Evolutionary conservation across 1,140 invertebrate species (phyloP).

Genomic region (Orchesella cincta): DNA sequence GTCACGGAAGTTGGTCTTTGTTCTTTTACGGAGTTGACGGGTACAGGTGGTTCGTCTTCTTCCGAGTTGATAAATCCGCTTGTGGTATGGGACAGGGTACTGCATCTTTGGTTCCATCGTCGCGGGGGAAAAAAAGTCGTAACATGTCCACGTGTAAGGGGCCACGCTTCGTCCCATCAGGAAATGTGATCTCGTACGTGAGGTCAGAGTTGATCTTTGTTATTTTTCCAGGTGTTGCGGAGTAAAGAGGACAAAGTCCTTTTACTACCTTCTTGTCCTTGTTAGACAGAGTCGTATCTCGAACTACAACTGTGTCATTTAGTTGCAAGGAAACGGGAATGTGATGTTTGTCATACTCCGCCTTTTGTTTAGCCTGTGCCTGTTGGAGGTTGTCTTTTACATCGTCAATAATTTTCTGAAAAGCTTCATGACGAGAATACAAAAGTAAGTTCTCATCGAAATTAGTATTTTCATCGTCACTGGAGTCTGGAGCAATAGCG

Average conservation of each 20-base stretch:
- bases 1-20: too few relatives aligned
- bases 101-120: too few relatives aligned
- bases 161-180: background rate
- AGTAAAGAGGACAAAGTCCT: background rate
- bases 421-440: background rate
- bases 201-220: background rate
- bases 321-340: background rate
- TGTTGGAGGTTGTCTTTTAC: background rate
- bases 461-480: background rate
- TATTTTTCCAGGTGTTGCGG: background rate
- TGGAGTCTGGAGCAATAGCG: background rate
- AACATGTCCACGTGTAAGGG: background rate
- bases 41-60: too few relatives aligned
- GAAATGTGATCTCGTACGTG: background rate
- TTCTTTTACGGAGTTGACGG: too few relatives aligned
- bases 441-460: background rate
- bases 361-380: background rate
- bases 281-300: background rate
- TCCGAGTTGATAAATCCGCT: too few relatives aligned
- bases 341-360: background rate
- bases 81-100: too few relatives aligned
- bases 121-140: too few relatives aligned
- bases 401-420: background rate
- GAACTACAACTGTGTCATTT: background rate
- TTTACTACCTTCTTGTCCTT: background rate